A percentile compares a stretch with the other conserved stretches of the same genome.
Evolutionary conservation across 2,113 vertebrate genomes (phyloP).

Genomic region (Mastomys natalensis): DNA sequence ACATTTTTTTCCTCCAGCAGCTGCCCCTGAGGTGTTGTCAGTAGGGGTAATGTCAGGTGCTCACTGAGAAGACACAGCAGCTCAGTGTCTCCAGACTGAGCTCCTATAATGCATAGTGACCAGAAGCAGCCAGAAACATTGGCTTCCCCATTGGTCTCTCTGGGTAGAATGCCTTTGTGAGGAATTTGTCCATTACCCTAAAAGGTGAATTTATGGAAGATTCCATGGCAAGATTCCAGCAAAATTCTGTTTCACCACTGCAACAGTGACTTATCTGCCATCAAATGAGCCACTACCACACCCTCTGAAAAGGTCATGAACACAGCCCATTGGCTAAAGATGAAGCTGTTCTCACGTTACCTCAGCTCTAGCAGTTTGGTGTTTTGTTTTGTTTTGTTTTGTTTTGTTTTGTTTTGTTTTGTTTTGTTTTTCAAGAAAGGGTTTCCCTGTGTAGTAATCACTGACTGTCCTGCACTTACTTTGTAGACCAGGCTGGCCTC

Average conservation of each 20-base stretch:
- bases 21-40: neutral
- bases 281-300: neutral
- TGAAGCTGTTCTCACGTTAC: neutral
- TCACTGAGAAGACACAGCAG: neutral
- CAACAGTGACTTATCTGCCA: neutral
- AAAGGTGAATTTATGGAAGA: neutral
- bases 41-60: neutral
- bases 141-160: neutral
- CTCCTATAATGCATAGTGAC: no score
- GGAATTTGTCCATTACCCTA: neutral
- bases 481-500: neutral
- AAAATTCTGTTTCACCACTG: neutral
- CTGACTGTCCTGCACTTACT: neutral
- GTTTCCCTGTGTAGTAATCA: neutral
- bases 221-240: neutral
- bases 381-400: neutral
- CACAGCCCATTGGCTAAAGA: neutral
- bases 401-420: neutral
- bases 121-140: neutral
- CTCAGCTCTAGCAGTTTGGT: neutral
- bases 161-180: neutral
- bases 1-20: neutral
- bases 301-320: neutral
- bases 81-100: neutral
- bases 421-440: neutral